Evolutionary conservation across 2,797 vertebrate species (phyloP).

Genomic region (Halcyon badia): DNA sequence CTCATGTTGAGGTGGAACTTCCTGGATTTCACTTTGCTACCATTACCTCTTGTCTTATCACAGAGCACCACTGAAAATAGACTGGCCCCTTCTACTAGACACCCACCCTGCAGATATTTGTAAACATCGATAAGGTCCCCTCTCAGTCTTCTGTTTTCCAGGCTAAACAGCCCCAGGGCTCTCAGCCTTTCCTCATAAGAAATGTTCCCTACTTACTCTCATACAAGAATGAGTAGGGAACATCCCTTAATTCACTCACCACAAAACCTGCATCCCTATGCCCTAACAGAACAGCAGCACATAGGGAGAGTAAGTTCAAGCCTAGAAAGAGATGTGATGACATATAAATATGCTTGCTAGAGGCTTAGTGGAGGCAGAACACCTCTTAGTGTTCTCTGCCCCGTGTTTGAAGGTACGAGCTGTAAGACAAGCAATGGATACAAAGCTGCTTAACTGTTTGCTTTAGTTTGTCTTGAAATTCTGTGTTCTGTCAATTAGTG

Average conservation of each 20-base stretch:
- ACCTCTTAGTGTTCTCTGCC: not conserved
- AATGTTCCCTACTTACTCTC: no score
- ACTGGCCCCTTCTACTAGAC: no score
- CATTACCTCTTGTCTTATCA: no score
- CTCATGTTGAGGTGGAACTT: no score
- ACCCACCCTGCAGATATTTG: no score
- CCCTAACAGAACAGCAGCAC: not conserved
- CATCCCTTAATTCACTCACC: not conserved
- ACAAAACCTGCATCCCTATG: not conserved
- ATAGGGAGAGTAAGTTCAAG: not conserved
- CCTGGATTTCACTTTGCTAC: no score
- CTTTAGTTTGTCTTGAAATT: not conserved
- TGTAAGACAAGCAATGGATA: not conserved
- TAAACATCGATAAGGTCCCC: no score
- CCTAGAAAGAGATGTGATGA: not conserved
- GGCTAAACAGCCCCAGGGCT: no score
- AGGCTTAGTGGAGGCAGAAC: not conserved
- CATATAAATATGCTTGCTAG: not conserved
- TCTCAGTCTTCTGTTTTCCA: no score
- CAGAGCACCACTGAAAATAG: no score
- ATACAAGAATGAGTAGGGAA: not conserved
- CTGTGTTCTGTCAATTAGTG: rapidly evolving
- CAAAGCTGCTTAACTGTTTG: not conserved
- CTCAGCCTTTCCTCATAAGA: no score
- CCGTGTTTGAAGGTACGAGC: rapidly evolving